Evolutionary conservation across 2,888 invertebrate species (phyloP), one percentile per base, ranked within the genome.

Genomic region (Disparrhopalites patrizii): DNA sequence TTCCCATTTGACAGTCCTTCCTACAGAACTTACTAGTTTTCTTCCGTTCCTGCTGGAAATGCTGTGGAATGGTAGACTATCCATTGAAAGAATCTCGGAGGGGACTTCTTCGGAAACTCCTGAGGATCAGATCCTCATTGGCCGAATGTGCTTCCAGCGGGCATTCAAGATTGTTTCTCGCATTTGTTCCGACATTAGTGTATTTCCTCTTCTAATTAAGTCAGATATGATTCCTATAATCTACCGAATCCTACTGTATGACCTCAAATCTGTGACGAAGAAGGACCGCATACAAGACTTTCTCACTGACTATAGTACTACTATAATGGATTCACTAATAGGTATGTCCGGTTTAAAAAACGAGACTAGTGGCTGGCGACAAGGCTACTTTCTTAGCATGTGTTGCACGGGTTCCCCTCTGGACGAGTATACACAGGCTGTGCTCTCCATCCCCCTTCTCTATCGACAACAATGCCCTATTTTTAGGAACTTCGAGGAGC

Each of bases 371-470:
- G 64, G 64, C n/a, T 64, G 50, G 43, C 31, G 64, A 18, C 56
- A 64, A 50, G 55, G 56, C 20, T 55, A 47, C n/a, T 50, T 64
- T 43, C 64, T 31, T 23, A 55, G 55, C 13, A 54, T 28, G 23
- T 64, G 64, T 23, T 55, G 30, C 31, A n/a, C 10, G 7, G 57
- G 57, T 25, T 13, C 33, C 10, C 15, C 15, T 15, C 3, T 23
- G 20, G 47, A 47, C 20, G 18, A 30, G 18, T 47, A 58, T 23
- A 47, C 40, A 2, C 40, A 47, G 15, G 56, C 31, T 31, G 28
- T 64, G 15, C 55, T 64, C n/a, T 55, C 64, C 23, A 54, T 64
- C 31, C 64, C 64, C 18, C 33, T 64, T 15, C 28, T 64, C 15
- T 64, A 64, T 30, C 50, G 31, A 3, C 27, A 31, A 8, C 28